phyloP scores from a whole-genome alignment of 2,113 vertebrate genomes.

The Climacteris rufus region DNA sequence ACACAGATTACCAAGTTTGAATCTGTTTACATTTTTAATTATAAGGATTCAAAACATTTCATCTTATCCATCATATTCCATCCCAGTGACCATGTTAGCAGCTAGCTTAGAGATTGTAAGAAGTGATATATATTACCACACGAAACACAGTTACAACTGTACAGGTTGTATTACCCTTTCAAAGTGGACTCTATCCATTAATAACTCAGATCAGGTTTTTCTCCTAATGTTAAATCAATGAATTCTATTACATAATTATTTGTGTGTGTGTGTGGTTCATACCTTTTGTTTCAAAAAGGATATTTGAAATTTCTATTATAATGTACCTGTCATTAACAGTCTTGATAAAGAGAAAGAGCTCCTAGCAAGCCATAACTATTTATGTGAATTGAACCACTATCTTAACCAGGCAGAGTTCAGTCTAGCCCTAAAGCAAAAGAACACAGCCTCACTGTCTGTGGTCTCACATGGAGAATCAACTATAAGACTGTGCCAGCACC shows the following conservation, averaged over 20 bases:
- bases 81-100: background rate
- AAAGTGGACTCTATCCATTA: background rate
- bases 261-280: background rate
- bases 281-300: background rate
- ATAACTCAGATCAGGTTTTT: background rate
- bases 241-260: background rate
- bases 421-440: background rate
- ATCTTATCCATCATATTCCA: background rate
- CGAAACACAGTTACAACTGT: background rate
- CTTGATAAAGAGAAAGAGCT: background rate
- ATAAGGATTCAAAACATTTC: background rate
- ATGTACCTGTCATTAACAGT: background rate
- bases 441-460: background rate
- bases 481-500: background rate
- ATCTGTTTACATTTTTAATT: background rate
- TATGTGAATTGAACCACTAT: background rate
- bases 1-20: background rate
- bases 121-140: background rate
- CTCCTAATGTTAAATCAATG: background rate
- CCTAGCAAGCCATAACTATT: background rate
- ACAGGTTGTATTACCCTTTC: background rate
- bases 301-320: background rate
- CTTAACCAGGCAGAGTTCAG: background rate
- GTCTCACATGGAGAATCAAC: background rate
- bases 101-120: background rate